These are phyloP conservation scores for Geotrupes spiniger DNA, from an alignment of 2,888 invertebrate genomes.

Conservation along the genomic window DNA sequence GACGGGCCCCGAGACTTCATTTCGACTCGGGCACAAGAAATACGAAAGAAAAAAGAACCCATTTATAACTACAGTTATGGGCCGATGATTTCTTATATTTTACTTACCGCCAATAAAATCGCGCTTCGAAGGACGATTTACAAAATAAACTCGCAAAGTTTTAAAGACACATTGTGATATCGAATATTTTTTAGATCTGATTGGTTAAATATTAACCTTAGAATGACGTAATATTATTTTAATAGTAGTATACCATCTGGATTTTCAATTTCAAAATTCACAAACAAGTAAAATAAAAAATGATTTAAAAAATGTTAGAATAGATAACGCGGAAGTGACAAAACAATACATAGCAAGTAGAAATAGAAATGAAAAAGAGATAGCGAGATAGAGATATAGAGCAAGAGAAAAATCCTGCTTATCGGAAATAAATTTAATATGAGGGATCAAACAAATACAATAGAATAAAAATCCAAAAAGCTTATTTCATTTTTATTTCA, in stretches of 20 bases:
- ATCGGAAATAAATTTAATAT: too few relatives aligned
- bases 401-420: too few relatives aligned
- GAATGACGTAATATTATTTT: background rate
- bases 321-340: too few relatives aligned
- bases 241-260: background rate
- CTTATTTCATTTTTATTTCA: too few relatives aligned
- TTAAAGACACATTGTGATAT: background rate
- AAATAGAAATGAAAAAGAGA: too few relatives aligned
- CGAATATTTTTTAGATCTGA: background rate
- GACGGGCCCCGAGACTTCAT: background rate
- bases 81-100: conserved; percentile 4
- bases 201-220: background rate
- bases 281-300: background rate
- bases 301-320: background rate
- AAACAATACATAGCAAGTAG: too few relatives aligned
- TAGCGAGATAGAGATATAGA: too few relatives aligned
- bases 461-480: too few relatives aligned
- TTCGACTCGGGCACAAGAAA: too few relatives aligned
- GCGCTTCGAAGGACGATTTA: too few relatives aligned
- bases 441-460: too few relatives aligned
- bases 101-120: background rate
- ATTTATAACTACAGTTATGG: conserved; percentile 3
- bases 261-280: background rate
- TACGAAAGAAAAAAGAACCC: background rate
- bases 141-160: background rate